These are phyloP conservation scores for Leucophenga montana DNA, from an alignment of 2,888 invertebrate genomes.

Conservation along the genomic window DNA sequence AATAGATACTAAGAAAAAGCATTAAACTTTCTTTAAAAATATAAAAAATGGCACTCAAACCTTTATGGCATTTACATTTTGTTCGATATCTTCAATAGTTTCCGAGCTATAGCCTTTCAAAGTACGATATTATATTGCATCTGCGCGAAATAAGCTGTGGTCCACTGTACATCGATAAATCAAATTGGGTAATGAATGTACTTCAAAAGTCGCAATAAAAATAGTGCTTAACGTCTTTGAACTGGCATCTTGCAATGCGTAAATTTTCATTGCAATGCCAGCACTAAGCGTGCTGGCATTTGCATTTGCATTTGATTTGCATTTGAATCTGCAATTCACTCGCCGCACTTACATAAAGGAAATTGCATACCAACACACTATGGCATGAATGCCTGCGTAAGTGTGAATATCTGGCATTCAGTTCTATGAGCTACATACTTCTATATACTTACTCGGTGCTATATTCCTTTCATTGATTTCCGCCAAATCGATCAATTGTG, in stretches of 20 bases:
- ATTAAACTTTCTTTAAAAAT: no score
- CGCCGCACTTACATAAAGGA: constrained; percentile 55
- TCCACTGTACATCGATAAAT: neutral
- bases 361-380: constrained; percentile 56
- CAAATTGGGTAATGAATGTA: constrained; percentile 5
- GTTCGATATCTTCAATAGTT: no score
- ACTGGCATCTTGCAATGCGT: neutral
- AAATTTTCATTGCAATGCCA: constrained; percentile 10
- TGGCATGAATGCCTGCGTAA: neutral
- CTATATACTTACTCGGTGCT: constrained; percentile 79
- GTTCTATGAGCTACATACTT: constrained; percentile 52
- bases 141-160: no score
- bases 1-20: no score
- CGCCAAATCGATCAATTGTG: constrained; percentile 85
- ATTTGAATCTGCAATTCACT: neutral
- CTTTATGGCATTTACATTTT: no score
- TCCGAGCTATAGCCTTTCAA: no score
- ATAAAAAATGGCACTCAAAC: no score
- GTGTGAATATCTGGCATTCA: constrained; percentile 27
- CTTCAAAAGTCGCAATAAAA: neutral
- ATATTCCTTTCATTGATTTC: constrained; percentile 80
- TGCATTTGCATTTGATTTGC: neutral
- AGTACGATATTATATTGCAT: no score
- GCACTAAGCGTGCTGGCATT: neutral
- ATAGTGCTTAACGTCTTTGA: neutral